phyloP scores from a whole-genome alignment of 1,140 invertebrate genomes.

The Coenobita brevimanus region DNA sequence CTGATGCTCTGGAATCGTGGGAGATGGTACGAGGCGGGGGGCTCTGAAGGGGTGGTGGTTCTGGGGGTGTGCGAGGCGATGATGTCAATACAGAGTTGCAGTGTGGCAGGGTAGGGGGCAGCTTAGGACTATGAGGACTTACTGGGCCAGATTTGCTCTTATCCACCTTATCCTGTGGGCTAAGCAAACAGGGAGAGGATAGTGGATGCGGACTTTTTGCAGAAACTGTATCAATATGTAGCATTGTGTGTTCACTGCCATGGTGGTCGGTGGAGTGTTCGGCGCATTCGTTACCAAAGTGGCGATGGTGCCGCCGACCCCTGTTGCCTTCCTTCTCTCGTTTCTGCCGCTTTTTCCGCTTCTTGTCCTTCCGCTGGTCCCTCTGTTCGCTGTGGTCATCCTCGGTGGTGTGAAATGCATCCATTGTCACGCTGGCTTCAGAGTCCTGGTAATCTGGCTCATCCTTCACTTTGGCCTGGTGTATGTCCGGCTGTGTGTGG shows the following conservation, averaged over 20 bases:
- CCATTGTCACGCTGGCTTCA: constrained; percentile 73
- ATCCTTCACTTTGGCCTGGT: constrained; percentile 13
- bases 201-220: constrained; percentile 26
- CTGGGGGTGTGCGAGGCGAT: constrained; percentile 32
- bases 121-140: constrained; percentile 31
- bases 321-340: constrained; percentile 60
- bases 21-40: constrained; percentile 32
- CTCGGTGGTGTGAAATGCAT: constrained; percentile 77
- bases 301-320: constrained; percentile 47
- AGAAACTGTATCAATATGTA: constrained; percentile 35
- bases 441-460: constrained; percentile 43
- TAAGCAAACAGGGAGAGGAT: constrained; percentile 37
- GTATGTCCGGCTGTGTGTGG: constrained; percentile 24
- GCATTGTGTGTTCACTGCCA: constrained; percentile 31
- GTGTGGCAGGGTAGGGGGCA: not conserved
- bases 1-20: constrained; percentile 32
- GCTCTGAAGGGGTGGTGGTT: constrained; percentile 34
- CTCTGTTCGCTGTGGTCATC: constrained; percentile 74
- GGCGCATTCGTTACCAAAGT: constrained; percentile 66
- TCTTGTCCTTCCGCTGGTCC: constrained; percentile 63
- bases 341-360: constrained; percentile 66
- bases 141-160: not conserved
- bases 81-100: constrained; percentile 19
- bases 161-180: constrained; percentile 40
- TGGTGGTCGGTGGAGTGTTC: constrained; percentile 36